These are phyloP conservation scores for Troides oblongomaculatus DNA, from an alignment of 2,888 invertebrate genomes.

Conservation along the genomic window DNA sequence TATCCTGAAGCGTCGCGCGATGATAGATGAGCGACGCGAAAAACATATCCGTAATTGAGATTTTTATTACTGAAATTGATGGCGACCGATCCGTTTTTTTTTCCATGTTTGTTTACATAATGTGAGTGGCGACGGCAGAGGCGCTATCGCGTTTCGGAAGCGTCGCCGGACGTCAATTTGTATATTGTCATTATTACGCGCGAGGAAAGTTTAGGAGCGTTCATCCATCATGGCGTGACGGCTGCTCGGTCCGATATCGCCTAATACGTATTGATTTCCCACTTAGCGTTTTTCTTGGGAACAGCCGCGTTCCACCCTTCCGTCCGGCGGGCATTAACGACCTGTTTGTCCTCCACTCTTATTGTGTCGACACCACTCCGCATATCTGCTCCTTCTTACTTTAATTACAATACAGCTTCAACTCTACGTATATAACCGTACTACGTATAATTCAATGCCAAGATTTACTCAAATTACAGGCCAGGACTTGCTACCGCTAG, in stretches of 20 bases:
- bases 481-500: too few relatives aligned
- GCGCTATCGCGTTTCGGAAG: conserved; percentile 75
- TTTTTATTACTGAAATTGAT: conserved; percentile 78
- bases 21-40: conserved; percentile 75
- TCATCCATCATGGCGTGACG: conserved; percentile 79
- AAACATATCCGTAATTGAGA: conserved; percentile 78
- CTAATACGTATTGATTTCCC: conserved; percentile 80
- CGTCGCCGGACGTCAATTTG: conserved; percentile 76
- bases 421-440: too few relatives aligned
- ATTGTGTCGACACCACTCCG: conserved; percentile 42
- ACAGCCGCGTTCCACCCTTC: conserved; percentile 77
- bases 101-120: conserved; percentile 76
- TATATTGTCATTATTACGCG: conserved; percentile 79
- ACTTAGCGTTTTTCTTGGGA: conserved; percentile 79
- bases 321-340: conserved; percentile 71
- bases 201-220: conserved; percentile 72
- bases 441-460: too few relatives aligned
- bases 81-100: conserved; percentile 60
- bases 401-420: not conserved
- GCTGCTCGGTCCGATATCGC: conserved; percentile 75
- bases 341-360: conserved; percentile 77
- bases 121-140: conserved; percentile 64
- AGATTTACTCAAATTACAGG: too few relatives aligned
- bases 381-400: conserved; percentile 30
- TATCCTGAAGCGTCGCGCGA: conserved; percentile 47